Evolutionary conservation across 2,888 invertebrate species (phyloP).

Genomic region (Xylota sylvarum): DNA sequence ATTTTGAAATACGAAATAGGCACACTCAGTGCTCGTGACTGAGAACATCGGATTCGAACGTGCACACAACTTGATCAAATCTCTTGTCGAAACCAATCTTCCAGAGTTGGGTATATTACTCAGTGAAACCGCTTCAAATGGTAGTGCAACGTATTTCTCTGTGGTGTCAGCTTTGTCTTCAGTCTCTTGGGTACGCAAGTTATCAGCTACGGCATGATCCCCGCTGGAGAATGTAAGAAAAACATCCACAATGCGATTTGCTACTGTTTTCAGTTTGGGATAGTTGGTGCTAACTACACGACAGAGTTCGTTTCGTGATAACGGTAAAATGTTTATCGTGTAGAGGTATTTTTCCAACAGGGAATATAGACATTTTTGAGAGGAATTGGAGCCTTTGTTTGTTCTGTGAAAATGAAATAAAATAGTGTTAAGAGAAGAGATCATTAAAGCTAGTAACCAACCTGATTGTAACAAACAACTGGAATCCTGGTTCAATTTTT

Average conservation of each 20-base stretch:
- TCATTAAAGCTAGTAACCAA: slow-evolving; percentile 80
- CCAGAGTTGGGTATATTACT: slow-evolving; percentile 83
- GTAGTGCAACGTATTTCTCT: slow-evolving; percentile 81
- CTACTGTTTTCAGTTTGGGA: slow-evolving; percentile 90
- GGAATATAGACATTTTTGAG: slow-evolving; percentile 87
- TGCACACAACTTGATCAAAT: slow-evolving; percentile 96
- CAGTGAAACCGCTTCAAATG: slow-evolving; percentile 81
- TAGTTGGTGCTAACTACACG: slow-evolving; percentile 89
- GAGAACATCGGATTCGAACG: slow-evolving; percentile 91
- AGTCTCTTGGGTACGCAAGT: slow-evolving; percentile 84
- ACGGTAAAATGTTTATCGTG: slow-evolving; percentile 92
- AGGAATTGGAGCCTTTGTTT: slow-evolving; percentile 81
- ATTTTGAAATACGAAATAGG: slow-evolving; percentile 89
- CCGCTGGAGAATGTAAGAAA: slow-evolving; percentile 92
- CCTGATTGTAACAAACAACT: slow-evolving; percentile 96
- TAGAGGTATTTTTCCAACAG: slow-evolving; percentile 93
- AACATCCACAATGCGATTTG: slow-evolving; percentile 92
- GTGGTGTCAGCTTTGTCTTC: slow-evolving; percentile 82
- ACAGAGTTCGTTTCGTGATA: slow-evolving; percentile 91
- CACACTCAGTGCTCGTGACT: slow-evolving; percentile 87
- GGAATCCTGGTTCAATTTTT: slow-evolving; percentile 93
- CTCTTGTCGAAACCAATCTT: slow-evolving; percentile 92
- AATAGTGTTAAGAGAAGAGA: slow-evolving; percentile 1
- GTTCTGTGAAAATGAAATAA: slow-evolving; percentile 79
- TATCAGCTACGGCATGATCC: slow-evolving; percentile 86